These are phyloP conservation scores for Tortrix viridana DNA, from an alignment of 2,888 invertebrate species.

Conservation along the genomic window DNA sequence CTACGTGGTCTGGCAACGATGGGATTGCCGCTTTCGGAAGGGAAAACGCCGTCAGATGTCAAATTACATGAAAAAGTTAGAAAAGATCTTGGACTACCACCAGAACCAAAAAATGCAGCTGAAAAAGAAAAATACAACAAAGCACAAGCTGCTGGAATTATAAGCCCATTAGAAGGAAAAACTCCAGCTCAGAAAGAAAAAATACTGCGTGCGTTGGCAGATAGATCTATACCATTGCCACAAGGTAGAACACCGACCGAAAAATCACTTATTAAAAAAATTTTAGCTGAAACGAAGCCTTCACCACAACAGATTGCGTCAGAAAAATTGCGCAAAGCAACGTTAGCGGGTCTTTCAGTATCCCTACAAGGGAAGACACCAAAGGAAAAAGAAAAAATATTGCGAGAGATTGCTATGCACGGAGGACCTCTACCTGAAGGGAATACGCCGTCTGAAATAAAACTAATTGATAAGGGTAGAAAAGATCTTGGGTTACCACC, in stretches of 20 bases:
- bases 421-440: slow-evolving; percentile 56
- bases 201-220: slow-evolving; percentile 35
- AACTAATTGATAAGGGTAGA: slow-evolving; percentile 36
- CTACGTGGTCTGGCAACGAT: slow-evolving; percentile 33
- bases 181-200: slow-evolving; percentile 1
- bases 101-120: neutral
- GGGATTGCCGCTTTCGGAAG: slow-evolving; percentile 51
- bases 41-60: slow-evolving; percentile 33
- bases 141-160: slow-evolving; percentile 40
- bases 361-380: slow-evolving; percentile 39
- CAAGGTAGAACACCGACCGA: slow-evolving; percentile 49
- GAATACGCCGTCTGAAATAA: slow-evolving; percentile 55
- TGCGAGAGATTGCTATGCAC: slow-evolving; percentile 28
- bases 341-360: slow-evolving; percentile 44
- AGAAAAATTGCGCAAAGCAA: slow-evolving; percentile 42
- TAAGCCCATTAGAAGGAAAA: slow-evolving; percentile 5
- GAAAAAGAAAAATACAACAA: neutral
- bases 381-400: slow-evolving; percentile 41
- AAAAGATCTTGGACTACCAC: neutral
- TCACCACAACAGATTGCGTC: slow-evolving; percentile 40
- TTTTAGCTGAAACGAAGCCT: slow-evolving; percentile 43
- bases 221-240: slow-evolving; percentile 15
- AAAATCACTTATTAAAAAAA: slow-evolving; percentile 37
- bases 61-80: neutral
- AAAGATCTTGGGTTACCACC: slow-evolving; percentile 1